Evolutionary conservation across 2,888 invertebrate genomes (phyloP).

Genomic region (Disparrhopalites patrizii): DNA sequence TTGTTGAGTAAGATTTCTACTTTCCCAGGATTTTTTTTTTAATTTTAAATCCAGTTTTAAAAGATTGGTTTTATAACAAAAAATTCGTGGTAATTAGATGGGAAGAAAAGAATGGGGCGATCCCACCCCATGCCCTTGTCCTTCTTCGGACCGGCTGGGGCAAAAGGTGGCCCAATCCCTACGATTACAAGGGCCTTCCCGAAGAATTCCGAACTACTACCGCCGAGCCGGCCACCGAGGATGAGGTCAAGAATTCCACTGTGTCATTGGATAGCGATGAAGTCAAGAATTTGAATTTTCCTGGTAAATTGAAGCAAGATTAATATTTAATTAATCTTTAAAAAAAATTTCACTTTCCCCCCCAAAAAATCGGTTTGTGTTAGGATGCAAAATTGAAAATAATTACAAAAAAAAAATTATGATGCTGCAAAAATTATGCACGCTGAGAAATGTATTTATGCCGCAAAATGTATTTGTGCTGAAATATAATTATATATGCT

Average conservation of each 20-base stretch:
- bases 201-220: constrained; percentile 10
- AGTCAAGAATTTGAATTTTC: constrained; percentile 30
- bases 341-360: too few species aligned
- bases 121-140: constrained; percentile 38
- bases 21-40: too few species aligned
- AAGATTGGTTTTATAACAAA: neutral
- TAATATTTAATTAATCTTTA: too few species aligned
- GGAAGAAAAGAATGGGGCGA: constrained; percentile 37
- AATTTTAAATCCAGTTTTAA: too few species aligned
- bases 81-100: constrained; percentile 34
- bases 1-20: constrained; percentile 38
- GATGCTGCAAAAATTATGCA: too few species aligned
- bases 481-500: too few species aligned
- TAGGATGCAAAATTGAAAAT: too few species aligned
- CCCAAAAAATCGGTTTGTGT: too few species aligned
- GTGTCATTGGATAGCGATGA: neutral
- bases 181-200: constrained; percentile 27
- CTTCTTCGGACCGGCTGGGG: constrained; percentile 39
- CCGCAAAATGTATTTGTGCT: too few species aligned
- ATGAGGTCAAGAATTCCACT: neutral
- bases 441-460: too few species aligned
- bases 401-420: too few species aligned
- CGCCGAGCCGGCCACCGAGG: neutral
- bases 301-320: constrained; percentile 29
- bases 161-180: constrained; percentile 23